phyloP scores from a whole-genome alignment of 2,113 vertebrate genomes.

The Perca fluviatilis region DNA sequence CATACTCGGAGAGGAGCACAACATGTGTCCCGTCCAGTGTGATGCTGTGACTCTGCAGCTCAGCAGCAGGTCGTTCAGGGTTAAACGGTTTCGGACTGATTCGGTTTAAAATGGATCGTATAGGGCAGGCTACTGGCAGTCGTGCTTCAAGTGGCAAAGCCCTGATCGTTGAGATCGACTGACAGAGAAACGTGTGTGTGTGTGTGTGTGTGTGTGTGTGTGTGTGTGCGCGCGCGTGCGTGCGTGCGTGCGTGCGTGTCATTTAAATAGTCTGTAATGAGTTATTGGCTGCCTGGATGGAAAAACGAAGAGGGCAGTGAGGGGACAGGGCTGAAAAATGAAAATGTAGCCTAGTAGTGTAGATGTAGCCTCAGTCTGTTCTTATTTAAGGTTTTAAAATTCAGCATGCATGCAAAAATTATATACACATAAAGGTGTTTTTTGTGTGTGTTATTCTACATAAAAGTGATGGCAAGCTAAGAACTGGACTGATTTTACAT shows the following conservation, averaged over 20 bases:
- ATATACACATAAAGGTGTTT: background rate
- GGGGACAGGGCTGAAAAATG: background rate
- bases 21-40: background rate
- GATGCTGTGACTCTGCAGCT: constrained; percentile 17
- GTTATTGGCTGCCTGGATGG: constrained; percentile 31
- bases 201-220: constrained; percentile 17
- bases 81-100: constrained; percentile 20
- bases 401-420: background rate
- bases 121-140: background rate
- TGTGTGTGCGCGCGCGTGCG: constrained; percentile 19
- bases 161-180: constrained; percentile 55
- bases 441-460: background rate
- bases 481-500: background rate
- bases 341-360: no score
- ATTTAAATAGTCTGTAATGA: constrained; percentile 58
- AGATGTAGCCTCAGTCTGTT: background rate
- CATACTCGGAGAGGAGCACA: background rate
- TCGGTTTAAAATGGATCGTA: constrained; percentile 14
- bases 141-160: constrained; percentile 23
- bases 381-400: constrained; percentile 11
- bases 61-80: constrained; percentile 16
- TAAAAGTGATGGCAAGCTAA: background rate
- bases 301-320: background rate
- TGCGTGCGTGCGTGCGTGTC: constrained; percentile 7
- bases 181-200: constrained; percentile 12